Conservation (phyloP, 2,797 vertebrate genomes). For the Furcifer pardalis region DNA sequence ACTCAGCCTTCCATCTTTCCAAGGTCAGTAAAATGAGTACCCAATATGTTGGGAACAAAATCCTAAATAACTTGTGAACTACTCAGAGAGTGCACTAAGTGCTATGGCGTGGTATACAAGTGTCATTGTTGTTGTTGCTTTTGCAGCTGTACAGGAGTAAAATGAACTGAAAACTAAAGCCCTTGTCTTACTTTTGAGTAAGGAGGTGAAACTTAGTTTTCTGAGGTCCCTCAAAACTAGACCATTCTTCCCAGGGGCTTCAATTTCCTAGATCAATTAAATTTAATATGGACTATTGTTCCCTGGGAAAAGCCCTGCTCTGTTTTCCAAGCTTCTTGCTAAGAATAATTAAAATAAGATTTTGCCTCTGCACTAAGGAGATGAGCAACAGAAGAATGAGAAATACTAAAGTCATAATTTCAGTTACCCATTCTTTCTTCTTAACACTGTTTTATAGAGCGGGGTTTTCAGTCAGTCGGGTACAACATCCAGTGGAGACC, state of each 20-base stretch:
- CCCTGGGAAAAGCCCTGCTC: too few relatives aligned
- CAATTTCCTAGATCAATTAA: constrained; percentile 32
- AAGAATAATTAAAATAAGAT: background rate
- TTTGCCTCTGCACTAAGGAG: constrained; percentile 32
- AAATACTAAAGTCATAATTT: accelerated
- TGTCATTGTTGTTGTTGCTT: too few relatives aligned
- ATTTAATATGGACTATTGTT: constrained; percentile 36
- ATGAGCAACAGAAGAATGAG: constrained; percentile 10
- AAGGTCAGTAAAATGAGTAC: too few relatives aligned
- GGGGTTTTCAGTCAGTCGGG: accelerated
- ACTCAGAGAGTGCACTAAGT: too few relatives aligned
- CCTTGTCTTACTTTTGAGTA: background rate
- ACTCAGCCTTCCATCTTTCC: too few relatives aligned
- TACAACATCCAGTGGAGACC: background rate
- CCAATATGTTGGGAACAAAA: too few relatives aligned
- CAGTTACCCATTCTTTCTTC: background rate
- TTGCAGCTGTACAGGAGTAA: constrained; percentile 2
- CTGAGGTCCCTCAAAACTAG: constrained; percentile 26
- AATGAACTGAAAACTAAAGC: constrained; percentile 22
- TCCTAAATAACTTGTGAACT: too few relatives aligned
- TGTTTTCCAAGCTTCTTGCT: constrained; percentile 21
- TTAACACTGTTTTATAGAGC: background rate
- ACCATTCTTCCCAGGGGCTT: constrained; percentile 31
- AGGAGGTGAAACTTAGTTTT: constrained; percentile 8
- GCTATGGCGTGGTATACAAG: too few relatives aligned